These are phyloP conservation scores for Caenorhabditis wallacei DNA, from an alignment of 2,888 invertebrate species.

Conservation along the genomic window DNA sequence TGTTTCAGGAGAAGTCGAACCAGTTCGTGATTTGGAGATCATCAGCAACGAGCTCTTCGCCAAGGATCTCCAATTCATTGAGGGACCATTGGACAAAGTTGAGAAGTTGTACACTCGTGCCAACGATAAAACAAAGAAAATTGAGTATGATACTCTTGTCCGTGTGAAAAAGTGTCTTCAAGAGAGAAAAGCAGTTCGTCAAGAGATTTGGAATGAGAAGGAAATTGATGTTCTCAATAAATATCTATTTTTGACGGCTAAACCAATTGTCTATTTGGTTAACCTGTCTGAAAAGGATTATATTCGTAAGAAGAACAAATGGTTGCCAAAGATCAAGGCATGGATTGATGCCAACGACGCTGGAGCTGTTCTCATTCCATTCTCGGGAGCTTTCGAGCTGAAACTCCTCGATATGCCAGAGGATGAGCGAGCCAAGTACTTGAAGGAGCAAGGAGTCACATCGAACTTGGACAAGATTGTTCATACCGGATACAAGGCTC, in stretches of 20 bases:
- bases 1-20: constrained; percentile 91
- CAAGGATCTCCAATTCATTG: constrained; percentile 93
- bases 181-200: constrained; percentile 94
- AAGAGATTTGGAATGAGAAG: constrained; percentile 86
- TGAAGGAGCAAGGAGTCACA: constrained; percentile 87
- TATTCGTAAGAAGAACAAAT: constrained; percentile 88
- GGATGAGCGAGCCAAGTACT: constrained; percentile 89
- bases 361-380: constrained; percentile 92
- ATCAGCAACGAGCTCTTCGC: constrained; percentile 95
- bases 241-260: constrained; percentile 96
- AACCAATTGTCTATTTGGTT: constrained; percentile 96
- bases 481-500: constrained; percentile 95
- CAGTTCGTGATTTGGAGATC: constrained; percentile 96
- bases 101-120: constrained; percentile 90
- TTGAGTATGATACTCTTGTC: constrained; percentile 89
- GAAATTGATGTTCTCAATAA: constrained; percentile 89
- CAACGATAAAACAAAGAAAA: constrained; percentile 93
- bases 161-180: constrained; percentile 91
- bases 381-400: constrained; percentile 94
- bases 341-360: constrained; percentile 98
- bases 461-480: constrained; percentile 87
- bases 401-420: constrained; percentile 91
- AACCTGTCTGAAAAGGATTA: constrained; percentile 98
- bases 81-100: constrained; percentile 90
- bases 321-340: constrained; percentile 95